Base-by-base conservation (phyloP, 2,888 invertebrate species). In the Cepaea hortensis region DNA sequence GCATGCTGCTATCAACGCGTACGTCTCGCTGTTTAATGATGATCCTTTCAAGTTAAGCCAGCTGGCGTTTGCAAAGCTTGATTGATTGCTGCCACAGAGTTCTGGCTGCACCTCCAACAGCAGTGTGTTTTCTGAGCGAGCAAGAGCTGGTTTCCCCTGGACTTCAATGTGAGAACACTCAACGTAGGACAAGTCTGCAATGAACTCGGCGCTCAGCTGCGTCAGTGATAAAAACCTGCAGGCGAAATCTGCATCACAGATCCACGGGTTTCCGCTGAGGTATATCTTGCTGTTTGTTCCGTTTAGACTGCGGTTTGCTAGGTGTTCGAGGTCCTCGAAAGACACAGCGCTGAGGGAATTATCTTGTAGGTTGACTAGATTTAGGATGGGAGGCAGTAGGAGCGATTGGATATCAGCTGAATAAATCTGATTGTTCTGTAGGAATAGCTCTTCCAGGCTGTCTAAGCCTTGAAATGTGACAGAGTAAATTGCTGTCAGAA, bases 391-490 rank as follows among this genome's bases (percentile, higher is more conserved):
- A 23, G 91, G 86, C 3, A 85, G 72, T 0, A 87, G 70, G 7
- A 91, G 90, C 4, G 89, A 84, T 48, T 89, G 88, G 11, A 88
- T 81, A 18, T 89, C 89, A 86, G 91, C 88, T 0, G 76, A 81
- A 48, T 84, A 82, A 20, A 91, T 87, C 11, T 85, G 81, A 65
- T 91, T 91, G 48, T 90, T 85, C 23, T 89, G 77, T 2, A 91
- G 87, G 20, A 83, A 87, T 13, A 91, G 70, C 46, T 35, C 77
- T 82, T 89, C 86, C 18, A 91, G 86, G 20, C 87, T 83, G 20
- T 85, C 77, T 86, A 91, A 72, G 46, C 87, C 86, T 70, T 87
- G 87, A 81, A 91, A 91, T 5, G 90, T 88, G 6, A 87, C 89
- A 13, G 85, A 79, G 81, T 88, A 85, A 20, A 91, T 89, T 46